Evolutionary conservation across 2,797 vertebrate species (phyloP), one percentile per base, ranked within the genome.

Genomic region (Mallotus villosus): DNA sequence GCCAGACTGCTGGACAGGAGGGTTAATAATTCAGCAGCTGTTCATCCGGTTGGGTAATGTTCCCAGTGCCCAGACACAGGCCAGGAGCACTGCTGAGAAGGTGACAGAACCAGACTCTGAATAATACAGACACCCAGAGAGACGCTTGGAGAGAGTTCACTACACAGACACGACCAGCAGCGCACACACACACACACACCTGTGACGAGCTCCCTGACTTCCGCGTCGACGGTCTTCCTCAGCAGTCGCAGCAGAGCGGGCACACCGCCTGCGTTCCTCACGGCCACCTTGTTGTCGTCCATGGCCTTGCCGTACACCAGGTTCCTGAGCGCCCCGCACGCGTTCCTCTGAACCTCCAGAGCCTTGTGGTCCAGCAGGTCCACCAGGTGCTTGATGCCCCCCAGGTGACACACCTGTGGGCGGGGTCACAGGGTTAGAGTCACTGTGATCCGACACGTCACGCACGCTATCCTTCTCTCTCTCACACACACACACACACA

Each of bases 341-440:
- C 94, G 12, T 99, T 97, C 84, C 91, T 96, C 92, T 99, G 97
- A 72, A 99, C 96, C 83, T 99, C 97, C 29, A 98, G 89, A 21
- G 94, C 94, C 81, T 97, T 95, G 91, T 99, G 95, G 85, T 99
- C 97, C 70, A 99, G 84, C 51, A 99, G 94, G 82, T 99, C 96
- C 75, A 98, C 97, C 75, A 99, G 91, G 86, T 99, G 95, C 86
- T 98, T 97, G 87, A 99, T 95, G 22, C 97, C 97, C 53, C 97
- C 97, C 2, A 97, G 91, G 64, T 94, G 92, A 77, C 96, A 97
- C 0, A 99, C 97, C 97, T 99, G 75, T 22, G 57, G 22, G n/a
- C 53, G 2, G 11, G 37, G 37, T 12, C 37, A 41, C 11, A 2
- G 32, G 5, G 12, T 12, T 32, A 60, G 67, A 68, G 34, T 11